phyloP scores from a whole-genome alignment of 2,888 invertebrate genomes.

The Eristalinus aeneus region DNA sequence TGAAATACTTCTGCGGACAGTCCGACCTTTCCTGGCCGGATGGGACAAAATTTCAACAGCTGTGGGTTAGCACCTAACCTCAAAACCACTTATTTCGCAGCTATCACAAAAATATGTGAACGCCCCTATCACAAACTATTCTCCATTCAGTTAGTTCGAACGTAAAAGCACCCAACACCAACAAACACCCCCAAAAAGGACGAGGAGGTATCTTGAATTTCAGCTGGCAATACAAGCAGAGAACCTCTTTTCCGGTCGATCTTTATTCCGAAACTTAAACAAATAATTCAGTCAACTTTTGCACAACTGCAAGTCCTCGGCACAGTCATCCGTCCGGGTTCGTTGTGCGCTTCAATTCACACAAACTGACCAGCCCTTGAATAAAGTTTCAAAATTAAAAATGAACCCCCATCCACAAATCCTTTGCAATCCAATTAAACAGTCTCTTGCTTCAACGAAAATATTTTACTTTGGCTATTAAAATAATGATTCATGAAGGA shows the following conservation, averaged over 20 bases:
- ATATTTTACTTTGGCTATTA: constrained; percentile 38
- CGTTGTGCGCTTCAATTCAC: not conserved
- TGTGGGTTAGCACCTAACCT: no score
- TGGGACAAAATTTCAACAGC: no score
- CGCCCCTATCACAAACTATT: no score
- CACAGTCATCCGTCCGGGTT: not conserved
- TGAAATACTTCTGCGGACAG: no score
- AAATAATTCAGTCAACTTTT: not conserved
- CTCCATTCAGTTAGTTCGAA: no score
- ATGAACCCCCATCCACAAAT: not conserved
- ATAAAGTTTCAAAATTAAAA: constrained; percentile 16
- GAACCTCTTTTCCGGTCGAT: not conserved
- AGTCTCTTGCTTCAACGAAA: constrained; percentile 27
- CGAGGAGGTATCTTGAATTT: not conserved
- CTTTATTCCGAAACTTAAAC: not conserved
- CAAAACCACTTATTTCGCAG: no score
- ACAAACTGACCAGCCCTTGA: constrained; percentile 24
- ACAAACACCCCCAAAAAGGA: no score
- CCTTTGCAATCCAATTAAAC: constrained; percentile 33
- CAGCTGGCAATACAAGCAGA: not conserved
- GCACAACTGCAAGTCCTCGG: not conserved
- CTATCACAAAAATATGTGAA: no score
- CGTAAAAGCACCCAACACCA: no score
- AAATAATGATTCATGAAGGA: constrained; percentile 45
- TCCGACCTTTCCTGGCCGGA: no score